These are phyloP conservation scores for Bombyx mandarina DNA, from an alignment of 1,140 invertebrate species.

Conservation along the genomic window DNA sequence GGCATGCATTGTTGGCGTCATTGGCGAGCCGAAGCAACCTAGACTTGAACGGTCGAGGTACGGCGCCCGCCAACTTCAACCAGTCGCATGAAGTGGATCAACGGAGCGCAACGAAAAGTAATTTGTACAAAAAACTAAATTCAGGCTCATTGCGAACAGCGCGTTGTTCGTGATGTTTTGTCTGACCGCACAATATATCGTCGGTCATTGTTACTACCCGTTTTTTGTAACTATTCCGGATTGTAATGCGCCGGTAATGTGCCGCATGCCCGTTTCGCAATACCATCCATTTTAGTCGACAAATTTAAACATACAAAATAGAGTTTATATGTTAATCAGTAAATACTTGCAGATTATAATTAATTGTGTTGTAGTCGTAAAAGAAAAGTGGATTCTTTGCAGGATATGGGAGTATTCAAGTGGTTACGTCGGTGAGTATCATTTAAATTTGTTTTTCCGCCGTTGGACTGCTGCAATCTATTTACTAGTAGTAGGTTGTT, in stretches of 20 bases:
- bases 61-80: conserved; percentile 24
- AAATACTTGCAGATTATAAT: conserved; percentile 9
- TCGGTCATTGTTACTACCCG: conserved; percentile 61
- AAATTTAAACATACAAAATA: conserved; percentile 6
- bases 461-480: too few species aligned
- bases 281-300: conserved; percentile 33
- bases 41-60: conserved; percentile 25
- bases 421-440: conserved; percentile 62
- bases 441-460: too few species aligned
- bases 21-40: conserved; percentile 29
- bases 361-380: conserved; percentile 7
- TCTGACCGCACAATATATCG: conserved; percentile 68
- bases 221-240: conserved; percentile 49
- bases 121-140: conserved; percentile 70
- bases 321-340: conserved; percentile 9
- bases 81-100: conserved; percentile 61
- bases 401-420: conserved; percentile 64
- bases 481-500: too few species aligned
- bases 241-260: conserved; percentile 60
- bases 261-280: conserved; percentile 37
- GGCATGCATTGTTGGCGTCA: conserved; percentile 21
- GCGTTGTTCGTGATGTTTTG: conserved; percentile 67
- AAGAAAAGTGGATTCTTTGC: conserved; percentile 47
- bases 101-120: conserved; percentile 67
- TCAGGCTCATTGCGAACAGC: conserved; percentile 64